Conservation (phyloP, 2,113 vertebrate genomes). For the Atractosteus spatula region DNA sequence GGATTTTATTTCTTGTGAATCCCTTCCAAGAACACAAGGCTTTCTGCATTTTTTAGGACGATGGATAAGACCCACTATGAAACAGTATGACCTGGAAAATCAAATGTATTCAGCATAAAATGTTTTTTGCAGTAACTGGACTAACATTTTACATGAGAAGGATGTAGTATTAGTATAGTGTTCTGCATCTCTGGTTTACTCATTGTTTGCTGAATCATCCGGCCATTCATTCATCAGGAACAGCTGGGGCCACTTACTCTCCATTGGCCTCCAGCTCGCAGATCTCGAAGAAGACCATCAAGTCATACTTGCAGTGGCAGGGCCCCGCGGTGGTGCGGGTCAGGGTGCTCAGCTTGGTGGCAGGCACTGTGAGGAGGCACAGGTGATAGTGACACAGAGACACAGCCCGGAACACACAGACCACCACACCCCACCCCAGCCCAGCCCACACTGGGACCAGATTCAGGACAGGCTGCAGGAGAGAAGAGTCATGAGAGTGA, state of each 20-base stretch:
- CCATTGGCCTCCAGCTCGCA: constrained; percentile 95
- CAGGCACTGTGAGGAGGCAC: constrained; percentile 73
- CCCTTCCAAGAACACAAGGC: too few species aligned
- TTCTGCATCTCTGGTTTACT: not conserved
- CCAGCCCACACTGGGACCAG: not conserved
- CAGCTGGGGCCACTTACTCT: constrained; percentile 77
- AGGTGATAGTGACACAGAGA: constrained; percentile 19
- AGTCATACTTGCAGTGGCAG: constrained; percentile 91
- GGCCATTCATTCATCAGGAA: not conserved
- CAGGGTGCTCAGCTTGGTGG: constrained; percentile 90
- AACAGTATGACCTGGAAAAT: too few species aligned
- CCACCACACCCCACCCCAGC: not conserved
- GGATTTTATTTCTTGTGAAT: not conserved
- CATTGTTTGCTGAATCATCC: not conserved
- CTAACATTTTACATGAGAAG: too few species aligned
- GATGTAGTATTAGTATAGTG: too few species aligned
- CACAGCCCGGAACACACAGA: not conserved
- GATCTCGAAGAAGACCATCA: constrained; percentile 97
- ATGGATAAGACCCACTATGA: too few species aligned
- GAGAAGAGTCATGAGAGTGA: constrained; percentile 14
- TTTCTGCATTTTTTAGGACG: too few species aligned
- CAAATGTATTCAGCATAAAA: too few species aligned
- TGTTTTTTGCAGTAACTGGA: too few species aligned
- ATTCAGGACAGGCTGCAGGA: constrained; percentile 22
- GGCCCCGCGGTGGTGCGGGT: constrained; percentile 78